A percentile compares a stretch with the other conserved stretches of the same genome.
These are phyloP conservation scores for Parnassius apollo DNA, from an alignment of 2,888 invertebrate genomes.

Conservation along the genomic window DNA sequence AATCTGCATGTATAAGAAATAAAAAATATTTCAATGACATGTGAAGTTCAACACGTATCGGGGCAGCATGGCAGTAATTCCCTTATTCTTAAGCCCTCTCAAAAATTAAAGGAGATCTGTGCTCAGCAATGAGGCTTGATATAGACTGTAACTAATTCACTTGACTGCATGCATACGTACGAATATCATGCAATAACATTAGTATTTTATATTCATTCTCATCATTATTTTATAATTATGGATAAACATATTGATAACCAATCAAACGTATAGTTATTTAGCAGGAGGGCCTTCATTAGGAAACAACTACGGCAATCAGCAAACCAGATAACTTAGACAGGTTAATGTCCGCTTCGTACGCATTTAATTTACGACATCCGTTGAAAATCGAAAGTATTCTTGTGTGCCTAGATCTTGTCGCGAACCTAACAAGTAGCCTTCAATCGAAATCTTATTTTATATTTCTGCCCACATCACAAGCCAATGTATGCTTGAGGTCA, in stretches of 20 bases:
- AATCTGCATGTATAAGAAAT: too few species aligned
- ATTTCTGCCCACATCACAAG: background rate
- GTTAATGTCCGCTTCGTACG: slow-evolving; percentile 33
- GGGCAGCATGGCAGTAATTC: too few species aligned
- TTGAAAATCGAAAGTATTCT: slow-evolving; percentile 42
- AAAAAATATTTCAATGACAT: too few species aligned
- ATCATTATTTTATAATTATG: too few species aligned
- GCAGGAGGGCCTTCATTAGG: slow-evolving; percentile 15
- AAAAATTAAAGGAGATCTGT: too few species aligned
- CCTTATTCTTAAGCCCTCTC: too few species aligned
- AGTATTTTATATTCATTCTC: too few species aligned
- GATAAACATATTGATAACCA: background rate
- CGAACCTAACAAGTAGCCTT: slow-evolving; percentile 6
- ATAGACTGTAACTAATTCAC: too few species aligned
- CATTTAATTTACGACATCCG: slow-evolving; percentile 49
- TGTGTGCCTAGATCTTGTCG: slow-evolving; percentile 21
- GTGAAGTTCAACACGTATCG: too few species aligned
- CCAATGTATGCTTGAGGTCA: background rate
- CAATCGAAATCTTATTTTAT: background rate
- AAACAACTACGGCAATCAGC: slow-evolving; percentile 19
- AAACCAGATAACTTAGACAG: slow-evolving; percentile 30
- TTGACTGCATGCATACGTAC: too few species aligned
- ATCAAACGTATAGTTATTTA: slow-evolving; percentile 12
- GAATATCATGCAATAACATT: too few species aligned
- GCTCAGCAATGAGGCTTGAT: too few species aligned